Evolutionary conservation across 2,888 invertebrate genomes (phyloP).

Genomic region (Apotomis capreana): DNA sequence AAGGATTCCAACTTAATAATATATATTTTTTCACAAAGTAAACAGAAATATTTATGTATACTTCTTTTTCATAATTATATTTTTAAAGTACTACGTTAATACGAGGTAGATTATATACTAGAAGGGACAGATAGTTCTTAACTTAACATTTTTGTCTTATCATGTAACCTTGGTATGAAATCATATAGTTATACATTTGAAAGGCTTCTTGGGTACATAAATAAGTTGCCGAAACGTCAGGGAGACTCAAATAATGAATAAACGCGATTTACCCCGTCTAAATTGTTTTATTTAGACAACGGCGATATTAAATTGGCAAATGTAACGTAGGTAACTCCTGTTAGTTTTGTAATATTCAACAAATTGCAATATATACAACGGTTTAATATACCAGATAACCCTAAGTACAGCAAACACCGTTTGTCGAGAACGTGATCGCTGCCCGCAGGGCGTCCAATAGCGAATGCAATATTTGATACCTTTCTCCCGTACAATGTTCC

Average conservation of each 20-base stretch:
- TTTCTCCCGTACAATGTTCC: neutral
- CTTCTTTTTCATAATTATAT: constrained; percentile 26
- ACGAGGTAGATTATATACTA: constrained; percentile 46
- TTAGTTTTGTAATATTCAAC: too few relatives aligned
- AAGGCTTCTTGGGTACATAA: neutral
- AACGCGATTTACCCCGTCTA: too few relatives aligned
- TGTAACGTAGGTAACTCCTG: too few relatives aligned
- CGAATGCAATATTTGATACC: neutral
- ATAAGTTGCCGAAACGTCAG: neutral
- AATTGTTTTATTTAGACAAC: too few relatives aligned
- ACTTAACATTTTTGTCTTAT: neutral
- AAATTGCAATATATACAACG: neutral
- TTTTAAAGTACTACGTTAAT: constrained; percentile 42
- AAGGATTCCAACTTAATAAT: constrained; percentile 33
- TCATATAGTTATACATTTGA: neutral
- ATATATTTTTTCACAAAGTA: constrained; percentile 10
- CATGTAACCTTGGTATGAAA: neutral
- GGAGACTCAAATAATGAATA: too few relatives aligned
- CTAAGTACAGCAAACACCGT: neutral
- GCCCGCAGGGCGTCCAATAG: neutral
- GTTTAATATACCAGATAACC: neutral
- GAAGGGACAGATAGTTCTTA: constrained; percentile 35
- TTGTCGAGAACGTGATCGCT: neutral
- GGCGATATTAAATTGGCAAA: too few relatives aligned
- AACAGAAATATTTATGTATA: constrained; percentile 4